Evolutionary conservation across 2,797 vertebrate genomes (phyloP).

Genomic region (Corythornis leucogaster): DNA sequence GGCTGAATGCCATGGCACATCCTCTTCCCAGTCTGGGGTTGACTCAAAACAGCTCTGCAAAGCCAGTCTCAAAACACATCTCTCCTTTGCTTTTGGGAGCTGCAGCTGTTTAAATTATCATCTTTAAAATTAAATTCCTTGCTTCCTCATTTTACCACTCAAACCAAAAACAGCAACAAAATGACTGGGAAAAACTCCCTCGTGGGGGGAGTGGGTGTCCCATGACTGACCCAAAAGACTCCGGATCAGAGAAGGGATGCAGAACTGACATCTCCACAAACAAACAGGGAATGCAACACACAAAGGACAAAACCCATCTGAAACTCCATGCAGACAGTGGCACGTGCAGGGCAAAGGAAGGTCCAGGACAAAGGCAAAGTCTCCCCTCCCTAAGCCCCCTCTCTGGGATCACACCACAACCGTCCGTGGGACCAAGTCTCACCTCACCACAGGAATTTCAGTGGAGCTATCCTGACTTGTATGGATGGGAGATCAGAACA

Average conservation of each 20-base stretch:
- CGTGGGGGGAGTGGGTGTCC: background rate
- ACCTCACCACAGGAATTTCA: background rate
- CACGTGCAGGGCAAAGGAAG: background rate
- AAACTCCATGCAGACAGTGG: background rate
- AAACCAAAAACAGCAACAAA: constrained; percentile 6
- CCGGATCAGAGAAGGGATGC: background rate
- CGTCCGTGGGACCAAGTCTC: background rate
- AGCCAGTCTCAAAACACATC: background rate
- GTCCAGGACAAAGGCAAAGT: background rate
- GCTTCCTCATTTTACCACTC: background rate
- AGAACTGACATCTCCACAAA: background rate
- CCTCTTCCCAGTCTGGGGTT: background rate
- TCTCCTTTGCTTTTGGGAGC: background rate
- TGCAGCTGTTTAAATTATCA: background rate
- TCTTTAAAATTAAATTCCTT: background rate
- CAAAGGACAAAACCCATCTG: background rate
- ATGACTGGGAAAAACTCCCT: background rate
- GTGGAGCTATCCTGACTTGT: background rate
- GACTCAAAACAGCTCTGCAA: background rate
- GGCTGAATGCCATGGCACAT: background rate
- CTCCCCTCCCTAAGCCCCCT: background rate
- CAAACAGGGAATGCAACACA: background rate
- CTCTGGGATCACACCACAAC: background rate
- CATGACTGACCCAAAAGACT: background rate
- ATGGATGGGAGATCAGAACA: background rate